Evolutionary conservation across 1,140 invertebrate genomes (phyloP).

Genomic region (Nixonia krombeini): DNA sequence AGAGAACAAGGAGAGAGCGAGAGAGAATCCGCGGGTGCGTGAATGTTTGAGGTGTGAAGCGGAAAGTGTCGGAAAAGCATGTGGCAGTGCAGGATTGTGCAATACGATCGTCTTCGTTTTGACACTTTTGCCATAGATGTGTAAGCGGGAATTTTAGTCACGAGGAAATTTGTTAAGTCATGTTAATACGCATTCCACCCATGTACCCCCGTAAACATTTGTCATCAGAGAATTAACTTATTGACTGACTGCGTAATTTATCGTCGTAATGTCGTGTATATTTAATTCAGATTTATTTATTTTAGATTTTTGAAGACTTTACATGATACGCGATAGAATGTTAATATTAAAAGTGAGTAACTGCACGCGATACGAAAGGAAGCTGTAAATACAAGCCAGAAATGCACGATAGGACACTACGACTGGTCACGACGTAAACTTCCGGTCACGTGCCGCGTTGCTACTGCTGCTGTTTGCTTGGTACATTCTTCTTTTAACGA

Average conservation of each 20-base stretch:
- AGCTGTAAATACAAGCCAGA: conserved; percentile 53
- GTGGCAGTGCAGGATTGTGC: neutral
- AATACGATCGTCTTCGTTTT: no score
- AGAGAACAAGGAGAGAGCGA: conserved; percentile 4
- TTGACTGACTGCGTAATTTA: conserved; percentile 64
- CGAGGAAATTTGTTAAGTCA: neutral
- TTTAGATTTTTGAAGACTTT: conserved; percentile 69
- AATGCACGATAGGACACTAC: conserved; percentile 53
- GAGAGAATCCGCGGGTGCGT: neutral
- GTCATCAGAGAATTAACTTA: conserved; percentile 54
- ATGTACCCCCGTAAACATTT: no score
- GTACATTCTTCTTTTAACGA: conserved; percentile 50
- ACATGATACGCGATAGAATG: conserved; percentile 56
- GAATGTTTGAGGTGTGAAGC: neutral
- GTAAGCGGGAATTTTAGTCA: no score
- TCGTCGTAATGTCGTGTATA: no score
- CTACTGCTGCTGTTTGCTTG: no score
- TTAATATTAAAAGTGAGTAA: conserved; percentile 63
- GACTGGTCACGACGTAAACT: conserved; percentile 45
- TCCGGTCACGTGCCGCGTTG: conserved; percentile 52
- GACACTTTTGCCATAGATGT: no score
- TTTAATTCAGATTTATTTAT: conserved; percentile 69
- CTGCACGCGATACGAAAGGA: conserved; percentile 47
- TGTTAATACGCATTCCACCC: neutral
- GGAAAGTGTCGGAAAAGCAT: no score